Percentiles rank a stretch among this genome's conserved stretches.
Conservation (phyloP, 2,888 invertebrate species). For the Drosophila neutralis region DNA sequence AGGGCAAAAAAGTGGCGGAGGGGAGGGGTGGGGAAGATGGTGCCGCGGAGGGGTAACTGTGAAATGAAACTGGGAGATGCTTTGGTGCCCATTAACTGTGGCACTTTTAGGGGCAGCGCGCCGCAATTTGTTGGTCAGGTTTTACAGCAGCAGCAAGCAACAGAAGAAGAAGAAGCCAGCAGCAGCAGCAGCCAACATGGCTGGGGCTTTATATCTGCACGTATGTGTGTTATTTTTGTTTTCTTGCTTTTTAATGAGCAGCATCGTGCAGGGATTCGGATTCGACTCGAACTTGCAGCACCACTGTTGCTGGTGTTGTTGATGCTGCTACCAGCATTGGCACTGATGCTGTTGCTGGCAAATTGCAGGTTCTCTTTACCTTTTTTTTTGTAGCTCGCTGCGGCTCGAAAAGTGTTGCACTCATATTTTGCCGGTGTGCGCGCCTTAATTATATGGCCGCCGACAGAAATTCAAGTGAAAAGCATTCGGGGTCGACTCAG, state of each 20-base stretch:
- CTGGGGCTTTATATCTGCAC: slow-evolving; percentile 42
- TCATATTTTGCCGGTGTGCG: slow-evolving; percentile 77
- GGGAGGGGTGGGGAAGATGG: neutral
- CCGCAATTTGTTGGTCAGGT: slow-evolving; percentile 76
- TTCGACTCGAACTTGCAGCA: slow-evolving; percentile 23
- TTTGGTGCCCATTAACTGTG: slow-evolving; percentile 77
- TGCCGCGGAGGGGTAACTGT: slow-evolving; percentile 21
- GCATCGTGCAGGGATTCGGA: slow-evolving; percentile 61
- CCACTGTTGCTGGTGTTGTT: slow-evolving; percentile 22
- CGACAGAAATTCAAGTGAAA: slow-evolving; percentile 78
- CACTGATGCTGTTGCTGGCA: slow-evolving; percentile 40
- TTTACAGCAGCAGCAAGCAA: slow-evolving; percentile 41
- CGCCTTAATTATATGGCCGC: slow-evolving; percentile 77
- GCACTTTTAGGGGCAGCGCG: slow-evolving; percentile 72
- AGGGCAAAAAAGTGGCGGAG: neutral
- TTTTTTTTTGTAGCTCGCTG: slow-evolving; percentile 2
- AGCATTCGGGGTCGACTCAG: slow-evolving; percentile 46
- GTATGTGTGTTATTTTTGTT: slow-evolving; percentile 45
- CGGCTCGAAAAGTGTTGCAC: slow-evolving; percentile 69
- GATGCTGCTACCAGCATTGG: slow-evolving; percentile 7
- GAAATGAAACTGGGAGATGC: slow-evolving; percentile 48
- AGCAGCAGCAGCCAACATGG: slow-evolving; percentile 37
- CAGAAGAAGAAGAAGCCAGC: slow-evolving; percentile 11
- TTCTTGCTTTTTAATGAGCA: slow-evolving; percentile 71
- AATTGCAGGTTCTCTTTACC: slow-evolving; percentile 66